phyloP scores from a whole-genome alignment of 1,140 invertebrate species.

The Megalopta genalis region DNA sequence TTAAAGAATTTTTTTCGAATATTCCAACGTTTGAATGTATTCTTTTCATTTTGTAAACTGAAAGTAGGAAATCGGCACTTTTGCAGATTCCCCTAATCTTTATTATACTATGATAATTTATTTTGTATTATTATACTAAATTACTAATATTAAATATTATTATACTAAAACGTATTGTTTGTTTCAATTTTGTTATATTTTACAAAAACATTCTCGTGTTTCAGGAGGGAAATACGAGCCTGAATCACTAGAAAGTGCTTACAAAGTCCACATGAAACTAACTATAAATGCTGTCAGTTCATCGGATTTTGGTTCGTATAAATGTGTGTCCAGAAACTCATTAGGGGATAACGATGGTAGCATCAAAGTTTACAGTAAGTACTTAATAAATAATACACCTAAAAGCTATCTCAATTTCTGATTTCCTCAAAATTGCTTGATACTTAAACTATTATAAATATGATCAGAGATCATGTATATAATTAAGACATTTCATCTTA shows the following conservation, averaged over 20 bases:
- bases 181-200: too few species aligned
- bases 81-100: too few species aligned
- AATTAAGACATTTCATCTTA: not conserved
- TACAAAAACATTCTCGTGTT: not conserved
- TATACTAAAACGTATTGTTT: too few species aligned
- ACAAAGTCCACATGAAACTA: conserved; percentile 89
- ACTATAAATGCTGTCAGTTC: conserved; percentile 85
- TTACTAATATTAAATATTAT: too few species aligned
- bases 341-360: conserved; percentile 92
- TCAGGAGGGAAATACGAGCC: conserved; percentile 89
- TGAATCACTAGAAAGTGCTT: conserved; percentile 85
- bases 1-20: too few species aligned
- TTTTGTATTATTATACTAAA: too few species aligned
- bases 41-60: too few species aligned
- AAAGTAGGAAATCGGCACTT: too few species aligned
- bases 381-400: conserved; percentile 2
- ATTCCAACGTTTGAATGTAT: too few species aligned
- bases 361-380: conserved; percentile 92
- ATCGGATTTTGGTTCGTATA: conserved; percentile 88
- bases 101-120: too few species aligned
- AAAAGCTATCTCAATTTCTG: not conserved
- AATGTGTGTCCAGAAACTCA: conserved; percentile 94
- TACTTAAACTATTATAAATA: too few species aligned
- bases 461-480: not conserved
- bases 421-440: too few species aligned